A percentile compares a stretch with the other conserved stretches of the same genome.
Evolutionary conservation across 2,888 invertebrate genomes (phyloP).

Genomic region (Coremacera marginata): DNA sequence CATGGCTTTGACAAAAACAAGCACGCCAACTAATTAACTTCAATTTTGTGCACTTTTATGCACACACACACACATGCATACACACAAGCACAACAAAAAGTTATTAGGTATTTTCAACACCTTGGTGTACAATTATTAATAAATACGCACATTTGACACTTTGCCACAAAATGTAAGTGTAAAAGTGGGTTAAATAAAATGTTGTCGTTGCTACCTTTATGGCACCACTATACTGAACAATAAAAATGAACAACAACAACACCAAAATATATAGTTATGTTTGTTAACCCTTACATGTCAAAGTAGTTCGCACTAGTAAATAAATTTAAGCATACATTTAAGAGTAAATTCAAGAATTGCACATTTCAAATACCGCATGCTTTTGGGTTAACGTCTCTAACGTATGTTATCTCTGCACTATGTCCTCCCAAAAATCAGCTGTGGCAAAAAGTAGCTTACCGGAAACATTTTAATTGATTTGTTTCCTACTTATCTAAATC

Average conservation of each 20-base stretch:
- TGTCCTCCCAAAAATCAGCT: too few species aligned
- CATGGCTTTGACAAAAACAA: neutral
- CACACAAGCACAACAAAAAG: neutral
- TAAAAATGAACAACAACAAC: neutral
- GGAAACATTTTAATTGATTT: too few species aligned
- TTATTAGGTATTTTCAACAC: neutral
- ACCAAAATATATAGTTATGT: neutral
- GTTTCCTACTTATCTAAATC: too few species aligned
- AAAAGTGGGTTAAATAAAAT: slow-evolving; percentile 10
- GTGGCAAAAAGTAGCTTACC: too few species aligned
- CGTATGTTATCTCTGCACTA: too few species aligned
- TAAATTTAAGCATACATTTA: too few species aligned
- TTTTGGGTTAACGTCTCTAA: too few species aligned
- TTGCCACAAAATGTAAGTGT: slow-evolving; percentile 1
- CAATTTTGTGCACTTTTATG: neutral
- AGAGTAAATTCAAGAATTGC: too few species aligned
- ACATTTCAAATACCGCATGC: too few species aligned
- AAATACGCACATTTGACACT: neutral
- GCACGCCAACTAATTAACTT: slow-evolving; percentile 7
- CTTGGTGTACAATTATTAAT: neutral
- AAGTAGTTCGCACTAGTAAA: too few species aligned
- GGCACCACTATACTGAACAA: neutral
- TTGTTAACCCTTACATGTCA: neutral
- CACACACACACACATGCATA: slow-evolving; percentile 12
- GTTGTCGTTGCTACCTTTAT: neutral